These are phyloP conservation scores for Tokudaia tokunoshimensis DNA, from an alignment of 2,797 vertebrate genomes.

Conservation along the genomic window DNA sequence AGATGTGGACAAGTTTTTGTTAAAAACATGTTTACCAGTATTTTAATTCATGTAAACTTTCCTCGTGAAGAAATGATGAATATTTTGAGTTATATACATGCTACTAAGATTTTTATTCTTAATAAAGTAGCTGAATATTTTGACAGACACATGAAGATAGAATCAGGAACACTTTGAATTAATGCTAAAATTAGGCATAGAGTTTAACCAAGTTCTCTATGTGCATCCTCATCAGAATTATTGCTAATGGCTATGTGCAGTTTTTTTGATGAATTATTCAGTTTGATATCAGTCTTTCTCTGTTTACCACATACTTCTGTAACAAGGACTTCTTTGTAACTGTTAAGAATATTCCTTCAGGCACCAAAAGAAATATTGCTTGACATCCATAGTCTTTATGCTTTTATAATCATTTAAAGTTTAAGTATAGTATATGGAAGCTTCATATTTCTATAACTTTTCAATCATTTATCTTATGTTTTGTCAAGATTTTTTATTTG, in stretches of 20 bases:
- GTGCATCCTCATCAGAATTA: constrained; percentile 64
- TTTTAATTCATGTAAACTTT: constrained; percentile 35
- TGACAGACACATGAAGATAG: constrained; percentile 54
- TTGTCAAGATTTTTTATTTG: not conserved
- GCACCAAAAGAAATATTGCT: constrained; percentile 51
- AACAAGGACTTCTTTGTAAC: constrained; percentile 66
- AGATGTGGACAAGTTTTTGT: not conserved
- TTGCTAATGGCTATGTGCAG: constrained; percentile 63
- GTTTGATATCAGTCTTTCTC: constrained; percentile 65
- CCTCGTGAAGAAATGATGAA: not conserved
- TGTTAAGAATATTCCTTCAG: constrained; percentile 70
- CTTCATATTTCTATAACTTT: constrained; percentile 45
- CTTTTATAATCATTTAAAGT: constrained; percentile 68
- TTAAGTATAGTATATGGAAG: constrained; percentile 55
- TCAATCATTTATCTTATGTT: constrained; percentile 47
- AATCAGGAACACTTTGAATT: constrained; percentile 34
- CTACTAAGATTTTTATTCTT: not conserved
- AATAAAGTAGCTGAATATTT: not conserved
- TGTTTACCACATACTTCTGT: constrained; percentile 59
- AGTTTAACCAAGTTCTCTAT: constrained; percentile 64
- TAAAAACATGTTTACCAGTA: not conserved
- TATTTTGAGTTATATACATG: constrained; percentile 16
- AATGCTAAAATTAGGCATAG: constrained; percentile 72
- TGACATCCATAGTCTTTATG: constrained; percentile 45
- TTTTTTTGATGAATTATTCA: constrained; percentile 80